Percentiles rank a stretch among this genome's conserved stretches.
These are phyloP conservation scores for Gonatopus flavifemur DNA, from an alignment of 1,140 invertebrate genomes.

Conservation along the genomic window DNA sequence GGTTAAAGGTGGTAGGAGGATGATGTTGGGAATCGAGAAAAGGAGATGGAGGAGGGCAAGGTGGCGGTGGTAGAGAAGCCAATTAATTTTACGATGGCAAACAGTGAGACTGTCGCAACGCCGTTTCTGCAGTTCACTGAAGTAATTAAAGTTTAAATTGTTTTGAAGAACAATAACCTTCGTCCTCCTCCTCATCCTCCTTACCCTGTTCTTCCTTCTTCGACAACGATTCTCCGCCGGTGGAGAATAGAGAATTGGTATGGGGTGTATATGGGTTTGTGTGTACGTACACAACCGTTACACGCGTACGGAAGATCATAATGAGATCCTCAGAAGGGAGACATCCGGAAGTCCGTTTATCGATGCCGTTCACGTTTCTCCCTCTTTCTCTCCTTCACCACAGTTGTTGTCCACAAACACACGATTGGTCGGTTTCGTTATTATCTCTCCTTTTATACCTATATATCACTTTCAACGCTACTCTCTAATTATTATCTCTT, in stretches of 20 bases:
- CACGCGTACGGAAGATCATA: background rate
- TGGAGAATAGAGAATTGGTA: background rate
- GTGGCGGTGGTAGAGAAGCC: slow-evolving; percentile 27
- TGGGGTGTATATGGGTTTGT: too few relatives aligned
- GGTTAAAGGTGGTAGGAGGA: too few relatives aligned
- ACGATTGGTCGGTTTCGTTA: too few relatives aligned
- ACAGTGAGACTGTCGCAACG: slow-evolving; percentile 47
- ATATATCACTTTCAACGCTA: too few relatives aligned
- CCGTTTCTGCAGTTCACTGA: slow-evolving; percentile 45
- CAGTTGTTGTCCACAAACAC: too few relatives aligned
- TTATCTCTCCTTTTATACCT: too few relatives aligned
- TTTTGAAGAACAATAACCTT: slow-evolving; percentile 48
- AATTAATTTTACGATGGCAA: slow-evolving; percentile 48
- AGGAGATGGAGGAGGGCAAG: slow-evolving; percentile 16
- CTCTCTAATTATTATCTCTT: too few relatives aligned
- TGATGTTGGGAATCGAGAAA: too few relatives aligned
- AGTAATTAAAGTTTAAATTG: slow-evolving; percentile 49
- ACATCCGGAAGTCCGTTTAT: slow-evolving; percentile 7
- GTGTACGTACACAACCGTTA: too few relatives aligned
- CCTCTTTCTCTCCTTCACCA: slow-evolving; percentile 1
- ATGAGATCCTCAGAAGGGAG: slow-evolving; percentile 11
- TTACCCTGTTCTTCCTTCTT: slow-evolving; percentile 7
- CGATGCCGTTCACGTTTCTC: slow-evolving; percentile 3
- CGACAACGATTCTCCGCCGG: background rate
- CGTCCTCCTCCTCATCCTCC: slow-evolving; percentile 11